Conservation (phyloP, 2,888 invertebrate species). For the Limenitis camilla region DNA sequence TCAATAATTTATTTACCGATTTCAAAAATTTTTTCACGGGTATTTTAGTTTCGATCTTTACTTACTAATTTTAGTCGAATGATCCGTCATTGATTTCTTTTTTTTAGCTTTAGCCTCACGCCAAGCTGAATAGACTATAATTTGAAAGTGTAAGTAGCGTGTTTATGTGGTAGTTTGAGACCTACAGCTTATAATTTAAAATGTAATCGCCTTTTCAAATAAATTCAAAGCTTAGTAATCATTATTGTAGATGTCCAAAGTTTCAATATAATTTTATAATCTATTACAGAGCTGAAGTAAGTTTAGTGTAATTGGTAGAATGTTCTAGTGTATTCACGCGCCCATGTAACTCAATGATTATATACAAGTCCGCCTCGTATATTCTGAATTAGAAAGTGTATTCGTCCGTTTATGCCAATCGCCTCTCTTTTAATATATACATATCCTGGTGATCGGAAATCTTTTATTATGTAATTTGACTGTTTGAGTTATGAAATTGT, state of each 20-base stretch:
- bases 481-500: slow-evolving; percentile 1
- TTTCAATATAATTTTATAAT: slow-evolving; percentile 9
- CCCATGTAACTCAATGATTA: slow-evolving; percentile 15
- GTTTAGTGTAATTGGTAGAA: slow-evolving; percentile 8
- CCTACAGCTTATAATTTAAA: neutral
- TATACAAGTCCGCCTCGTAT: slow-evolving; percentile 23
- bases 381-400: slow-evolving; percentile 20
- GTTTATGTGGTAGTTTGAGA: too few species aligned
- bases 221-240: neutral
- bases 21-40: too few species aligned
- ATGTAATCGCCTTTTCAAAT: slow-evolving; percentile 3
- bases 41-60: too few species aligned
- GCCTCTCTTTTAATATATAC: slow-evolving; percentile 16
- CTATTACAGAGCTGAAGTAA: slow-evolving; percentile 9
- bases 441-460: slow-evolving; percentile 23
- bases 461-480: slow-evolving; percentile 14
- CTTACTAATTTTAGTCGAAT: too few species aligned
- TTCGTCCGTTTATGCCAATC: slow-evolving; percentile 18
- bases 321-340: slow-evolving; percentile 17
- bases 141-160: neutral
- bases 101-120: neutral
- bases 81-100: too few species aligned
- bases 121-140: neutral
- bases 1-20: too few species aligned
- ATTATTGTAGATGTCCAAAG: slow-evolving; percentile 5